phyloP scores from a whole-genome alignment of 2,113 vertebrate species.

The Jaculus jaculus region DNA sequence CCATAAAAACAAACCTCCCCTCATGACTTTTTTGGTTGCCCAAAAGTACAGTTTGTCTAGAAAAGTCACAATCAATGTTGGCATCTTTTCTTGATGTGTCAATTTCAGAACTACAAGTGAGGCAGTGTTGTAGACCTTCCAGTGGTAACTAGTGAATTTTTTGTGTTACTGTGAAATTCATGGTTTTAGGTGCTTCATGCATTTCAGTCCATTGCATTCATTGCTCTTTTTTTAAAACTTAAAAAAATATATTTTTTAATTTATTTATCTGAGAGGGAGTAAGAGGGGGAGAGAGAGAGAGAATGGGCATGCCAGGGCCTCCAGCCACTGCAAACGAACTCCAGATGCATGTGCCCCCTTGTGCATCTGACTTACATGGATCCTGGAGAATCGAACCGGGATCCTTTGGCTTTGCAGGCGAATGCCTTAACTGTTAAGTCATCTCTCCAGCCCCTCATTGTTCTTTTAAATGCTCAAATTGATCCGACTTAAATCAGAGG shows the following conservation, averaged over 20 bases:
- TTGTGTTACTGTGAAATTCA: not conserved
- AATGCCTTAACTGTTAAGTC: too few relatives aligned
- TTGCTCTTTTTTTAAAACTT: too few relatives aligned
- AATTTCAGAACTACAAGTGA: not conserved
- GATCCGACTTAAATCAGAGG: not conserved
- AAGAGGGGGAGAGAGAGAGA: too few relatives aligned
- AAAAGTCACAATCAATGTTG: not conserved
- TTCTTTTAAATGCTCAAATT: conserved; percentile 16
- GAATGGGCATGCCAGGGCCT: too few relatives aligned
- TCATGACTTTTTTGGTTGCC: not conserved
- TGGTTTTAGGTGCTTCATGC: not conserved
- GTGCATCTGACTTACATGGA: too few relatives aligned
- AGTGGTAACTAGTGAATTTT: not conserved
- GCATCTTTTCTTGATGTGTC: not conserved
- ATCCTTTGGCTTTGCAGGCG: too few relatives aligned
- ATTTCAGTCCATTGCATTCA: not conserved
- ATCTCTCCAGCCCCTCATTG: too few relatives aligned
- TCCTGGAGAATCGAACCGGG: too few relatives aligned
- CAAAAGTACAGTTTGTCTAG: not conserved
- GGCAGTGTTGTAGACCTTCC: not conserved
- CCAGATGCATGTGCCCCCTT: too few relatives aligned
- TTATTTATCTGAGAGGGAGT: too few relatives aligned
- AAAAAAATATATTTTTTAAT: too few relatives aligned
- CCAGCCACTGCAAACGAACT: too few relatives aligned
- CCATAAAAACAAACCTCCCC: not conserved